A percentile compares a stretch with the other conserved stretches of the same genome.
Evolutionary conservation across 2,888 invertebrate genomes (phyloP).

Genomic region (Nasonia oneida): DNA sequence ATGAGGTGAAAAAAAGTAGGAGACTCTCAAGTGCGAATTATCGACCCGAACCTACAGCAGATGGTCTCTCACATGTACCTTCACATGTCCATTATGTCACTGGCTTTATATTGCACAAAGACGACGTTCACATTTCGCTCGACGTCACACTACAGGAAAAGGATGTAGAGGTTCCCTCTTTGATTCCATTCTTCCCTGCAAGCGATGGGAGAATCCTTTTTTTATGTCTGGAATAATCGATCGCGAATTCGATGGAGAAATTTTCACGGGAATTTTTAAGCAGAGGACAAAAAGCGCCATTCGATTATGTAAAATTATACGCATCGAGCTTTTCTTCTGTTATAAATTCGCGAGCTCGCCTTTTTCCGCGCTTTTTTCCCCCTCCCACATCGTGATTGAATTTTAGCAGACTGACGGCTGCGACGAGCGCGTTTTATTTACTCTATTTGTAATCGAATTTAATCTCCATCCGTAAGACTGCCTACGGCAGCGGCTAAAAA

Average conservation of each 20-base stretch:
- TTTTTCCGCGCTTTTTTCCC: not conserved
- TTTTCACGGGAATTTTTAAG: conserved; percentile 8
- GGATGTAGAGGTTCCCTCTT: not conserved
- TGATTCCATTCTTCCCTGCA: not conserved
- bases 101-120: conserved; percentile 7
- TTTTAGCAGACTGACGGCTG: not conserved
- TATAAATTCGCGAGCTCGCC: not conserved
- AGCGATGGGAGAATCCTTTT: not conserved
- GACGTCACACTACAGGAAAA: not conserved
- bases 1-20: not conserved
- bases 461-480: not conserved
- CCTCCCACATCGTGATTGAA: not conserved
- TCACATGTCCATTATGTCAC: conserved; percentile 28
- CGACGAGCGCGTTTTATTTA: not conserved
- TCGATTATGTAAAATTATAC: conserved; percentile 13
- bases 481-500: not conserved
- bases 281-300: not conserved
- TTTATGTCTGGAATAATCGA: conserved; percentile 1
- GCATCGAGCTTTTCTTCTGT: conserved; percentile 1
- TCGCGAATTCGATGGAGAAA: conserved; percentile 18
- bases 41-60: not conserved
- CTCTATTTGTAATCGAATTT: not conserved
- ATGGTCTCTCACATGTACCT: not conserved
- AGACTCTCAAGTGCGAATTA: not conserved
- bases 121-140: conserved; percentile 30